Percentiles rank a stretch among this genome's conserved stretches.
phyloP scores from a whole-genome alignment of 2,113 vertebrate genomes.

The Campylomormyrus tamandua region DNA sequence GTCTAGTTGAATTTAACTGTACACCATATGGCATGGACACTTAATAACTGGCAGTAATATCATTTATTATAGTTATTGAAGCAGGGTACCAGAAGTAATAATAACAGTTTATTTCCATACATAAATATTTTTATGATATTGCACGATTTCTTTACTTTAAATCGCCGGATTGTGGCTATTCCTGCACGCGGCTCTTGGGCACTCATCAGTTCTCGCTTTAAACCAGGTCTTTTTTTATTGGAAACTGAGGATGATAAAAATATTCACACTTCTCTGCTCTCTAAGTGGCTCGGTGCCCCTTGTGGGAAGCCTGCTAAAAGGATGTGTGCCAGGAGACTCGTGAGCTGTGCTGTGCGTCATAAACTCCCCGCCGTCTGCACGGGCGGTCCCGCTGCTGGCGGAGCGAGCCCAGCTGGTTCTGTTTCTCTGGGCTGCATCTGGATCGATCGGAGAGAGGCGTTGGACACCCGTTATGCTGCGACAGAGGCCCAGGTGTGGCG shows the following conservation, averaged over 20 bases:
- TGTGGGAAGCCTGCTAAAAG: slow-evolving; percentile 9
- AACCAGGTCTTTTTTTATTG: background rate
- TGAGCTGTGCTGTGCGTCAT: background rate
- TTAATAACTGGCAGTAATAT: background rate
- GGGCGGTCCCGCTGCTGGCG: background rate
- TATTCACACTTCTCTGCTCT: slow-evolving; percentile 3
- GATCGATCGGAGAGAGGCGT: background rate
- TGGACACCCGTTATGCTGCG: background rate
- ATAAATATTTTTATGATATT: background rate
- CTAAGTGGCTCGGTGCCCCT: background rate
- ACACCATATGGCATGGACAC: background rate
- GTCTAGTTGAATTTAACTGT: background rate
- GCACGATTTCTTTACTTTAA: background rate
- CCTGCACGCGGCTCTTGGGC: background rate
- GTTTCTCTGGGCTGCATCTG: background rate
- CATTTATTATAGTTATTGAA: background rate
- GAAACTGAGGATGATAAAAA: slow-evolving; percentile 10
- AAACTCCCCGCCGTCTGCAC: background rate
- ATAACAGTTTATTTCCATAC: background rate
- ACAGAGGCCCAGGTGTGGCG: background rate
- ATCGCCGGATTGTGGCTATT: background rate
- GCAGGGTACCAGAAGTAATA: background rate
- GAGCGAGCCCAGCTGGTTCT: background rate
- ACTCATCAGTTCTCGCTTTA: background rate
- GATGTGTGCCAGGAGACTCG: background rate